phyloP scores from a whole-genome alignment of 1,140 invertebrate genomes.

The Bombus impatiens region DNA sequence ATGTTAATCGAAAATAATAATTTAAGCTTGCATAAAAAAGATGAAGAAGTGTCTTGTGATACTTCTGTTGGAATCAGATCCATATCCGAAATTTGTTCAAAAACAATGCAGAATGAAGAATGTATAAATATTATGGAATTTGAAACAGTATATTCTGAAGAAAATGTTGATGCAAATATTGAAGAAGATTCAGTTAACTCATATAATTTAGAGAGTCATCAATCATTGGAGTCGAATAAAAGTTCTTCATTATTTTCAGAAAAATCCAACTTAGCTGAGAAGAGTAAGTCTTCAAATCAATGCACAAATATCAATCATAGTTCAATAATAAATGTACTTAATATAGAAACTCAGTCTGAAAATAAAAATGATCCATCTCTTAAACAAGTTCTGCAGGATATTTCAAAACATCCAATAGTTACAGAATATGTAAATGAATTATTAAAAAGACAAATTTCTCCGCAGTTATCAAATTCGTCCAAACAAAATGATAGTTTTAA shows the following conservation, averaged over 20 bases:
- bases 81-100: slow-evolving; percentile 73
- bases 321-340: slow-evolving; percentile 23
- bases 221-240: background rate
- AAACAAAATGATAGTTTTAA: background rate
- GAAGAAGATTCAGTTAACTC: slow-evolving; percentile 13
- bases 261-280: background rate
- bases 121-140: slow-evolving; percentile 18
- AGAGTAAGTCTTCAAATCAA: slow-evolving; percentile 11
- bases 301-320: slow-evolving; percentile 19
- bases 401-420: background rate
- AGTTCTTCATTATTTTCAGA: slow-evolving; percentile 11
- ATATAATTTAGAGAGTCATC: background rate
- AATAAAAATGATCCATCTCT: background rate
- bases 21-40: slow-evolving; percentile 67
- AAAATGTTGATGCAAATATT: background rate
- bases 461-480: background rate
- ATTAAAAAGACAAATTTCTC: slow-evolving; percentile 3
- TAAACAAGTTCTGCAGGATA: background rate
- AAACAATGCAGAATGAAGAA: slow-evolving; percentile 62
- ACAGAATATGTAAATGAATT: slow-evolving; percentile 2
- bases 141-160: background rate
- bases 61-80: slow-evolving; percentile 69
- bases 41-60: slow-evolving; percentile 69
- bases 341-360: background rate
- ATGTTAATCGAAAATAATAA: slow-evolving; percentile 68